Evolutionary conservation across 1,140 invertebrate genomes (phyloP), one percentile per base, ranked within the genome.

Genomic region (Lineus longissimus): DNA sequence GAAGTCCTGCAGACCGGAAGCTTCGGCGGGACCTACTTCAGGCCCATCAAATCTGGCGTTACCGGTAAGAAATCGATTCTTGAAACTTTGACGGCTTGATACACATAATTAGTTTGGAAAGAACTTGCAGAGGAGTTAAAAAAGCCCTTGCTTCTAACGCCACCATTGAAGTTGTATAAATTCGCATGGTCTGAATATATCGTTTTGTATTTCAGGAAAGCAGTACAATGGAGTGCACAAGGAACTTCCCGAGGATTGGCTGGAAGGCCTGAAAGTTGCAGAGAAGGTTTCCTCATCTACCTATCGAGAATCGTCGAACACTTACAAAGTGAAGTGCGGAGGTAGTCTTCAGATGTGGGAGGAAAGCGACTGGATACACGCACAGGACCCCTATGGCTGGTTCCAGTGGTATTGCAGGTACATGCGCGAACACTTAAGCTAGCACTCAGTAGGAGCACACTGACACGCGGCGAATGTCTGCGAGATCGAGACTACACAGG

Each of bases 331-430:
- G 11, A 75, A 75, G 57, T 73, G 73, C 69, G 73, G 73, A 25
- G 73, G 71, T 30, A 73, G 71, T 33, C 63, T 75, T 22, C 59
- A 73, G 29, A 75, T 75, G 73, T 75, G 73, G 73, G 73, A 75
- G 45, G 60, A 65, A 45, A 73, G 70, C 63, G 73, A 70, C 19
- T 75, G 71, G 73, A 75, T 75, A 22, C 73, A 74, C 61, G 73
- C 71, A 63, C 73, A 74, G 33, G 73, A 75, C 47, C 73, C 73
- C n/a, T 75, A 73, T 67, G 73, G 73, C 31, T 75, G 73, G 73
- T 75, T 75, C 64, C 71, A 73, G 56, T 75, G 73, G 73, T 73
- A 70, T 55, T 75, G 73, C 63, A 75, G 71, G 71, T 72, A 63
- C 7, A 51, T 60, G n/a, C n/a, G n/a, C n/a, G n/a, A n/a, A n/a